These are phyloP conservation scores for Strigamia maritima DNA, from an alignment of 2,888 invertebrate species.

Conservation along the genomic window DNA sequence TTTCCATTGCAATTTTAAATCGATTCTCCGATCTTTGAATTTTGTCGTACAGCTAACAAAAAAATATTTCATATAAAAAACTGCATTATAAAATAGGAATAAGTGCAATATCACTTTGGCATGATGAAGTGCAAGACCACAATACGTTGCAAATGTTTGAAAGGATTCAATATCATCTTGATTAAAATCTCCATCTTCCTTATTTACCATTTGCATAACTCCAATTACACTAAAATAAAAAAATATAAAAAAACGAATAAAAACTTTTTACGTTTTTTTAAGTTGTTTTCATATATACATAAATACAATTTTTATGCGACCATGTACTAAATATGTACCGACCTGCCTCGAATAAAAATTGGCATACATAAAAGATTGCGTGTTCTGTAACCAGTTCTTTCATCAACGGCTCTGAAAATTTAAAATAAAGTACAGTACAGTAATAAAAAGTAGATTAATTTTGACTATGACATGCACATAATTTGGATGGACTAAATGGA, in stretches of 20 bases:
- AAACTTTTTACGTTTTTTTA: not conserved
- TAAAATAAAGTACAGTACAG: conserved; percentile 7
- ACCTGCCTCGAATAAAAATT: conserved; percentile 70
- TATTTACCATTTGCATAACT: conserved; percentile 84
- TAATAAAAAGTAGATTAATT: not conserved
- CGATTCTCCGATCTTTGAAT: conserved; percentile 78
- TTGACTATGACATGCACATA: no score
- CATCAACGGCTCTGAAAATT: conserved; percentile 54
- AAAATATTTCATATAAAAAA: not conserved
- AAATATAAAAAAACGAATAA: no score
- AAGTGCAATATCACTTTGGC: conserved; percentile 60
- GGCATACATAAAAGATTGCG: conserved; percentile 81
- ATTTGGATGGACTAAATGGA: no score
- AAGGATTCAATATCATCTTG: conserved; percentile 75
- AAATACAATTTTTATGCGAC: not conserved
- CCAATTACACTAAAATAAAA: conserved; percentile 63
- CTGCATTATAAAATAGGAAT: not conserved
- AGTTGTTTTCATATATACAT: no score
- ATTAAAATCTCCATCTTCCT: conserved; percentile 57
- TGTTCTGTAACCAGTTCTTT: conserved; percentile 60
- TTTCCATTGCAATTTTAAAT: conserved; percentile 73
- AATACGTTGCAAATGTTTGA: conserved; percentile 78
- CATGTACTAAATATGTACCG: conserved; percentile 42
- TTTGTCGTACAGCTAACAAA: conserved; percentile 67
- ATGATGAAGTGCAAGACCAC: conserved; percentile 79